phyloP scores from a whole-genome alignment of 1,140 invertebrate species.

The Asbolus verrucosus region DNA sequence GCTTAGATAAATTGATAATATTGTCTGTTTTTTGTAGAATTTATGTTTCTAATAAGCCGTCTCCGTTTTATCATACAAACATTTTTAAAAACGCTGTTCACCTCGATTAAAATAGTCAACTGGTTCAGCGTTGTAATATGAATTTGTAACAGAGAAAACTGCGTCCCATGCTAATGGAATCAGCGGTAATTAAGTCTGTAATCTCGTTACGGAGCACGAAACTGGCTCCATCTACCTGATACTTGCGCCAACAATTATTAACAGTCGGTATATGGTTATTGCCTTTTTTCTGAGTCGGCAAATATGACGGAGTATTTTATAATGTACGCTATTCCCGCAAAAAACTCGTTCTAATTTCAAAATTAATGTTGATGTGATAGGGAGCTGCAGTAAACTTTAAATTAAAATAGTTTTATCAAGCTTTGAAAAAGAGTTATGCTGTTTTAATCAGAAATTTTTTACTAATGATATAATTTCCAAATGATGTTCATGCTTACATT shows the following conservation, averaged over 20 bases:
- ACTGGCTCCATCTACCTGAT: slow-evolving; percentile 32
- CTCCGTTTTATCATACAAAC: too few relatives aligned
- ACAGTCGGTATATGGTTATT: slow-evolving; percentile 20
- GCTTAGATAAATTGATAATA: slow-evolving; percentile 8
- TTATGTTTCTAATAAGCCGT: slow-evolving; percentile 27
- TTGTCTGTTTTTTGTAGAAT: not conserved
- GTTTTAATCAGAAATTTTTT: too few relatives aligned
- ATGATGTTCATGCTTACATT: too few relatives aligned
- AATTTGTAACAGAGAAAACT: slow-evolving; percentile 37
- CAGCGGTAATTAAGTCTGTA: slow-evolving; percentile 37
- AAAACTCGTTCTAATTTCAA: too few relatives aligned
- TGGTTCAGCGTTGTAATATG: slow-evolving; percentile 10
- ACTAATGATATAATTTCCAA: too few relatives aligned
- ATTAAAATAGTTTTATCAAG: too few relatives aligned
- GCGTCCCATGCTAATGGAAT: slow-evolving; percentile 38
- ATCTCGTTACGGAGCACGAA: slow-evolving; percentile 31
- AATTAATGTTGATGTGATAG: too few relatives aligned
- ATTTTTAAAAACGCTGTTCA: too few relatives aligned
- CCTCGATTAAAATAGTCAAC: slow-evolving; percentile 15
- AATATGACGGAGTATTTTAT: too few relatives aligned
- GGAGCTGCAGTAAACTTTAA: too few relatives aligned
- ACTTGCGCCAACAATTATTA: slow-evolving; percentile 35
- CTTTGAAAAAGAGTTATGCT: too few relatives aligned
- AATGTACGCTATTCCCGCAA: too few relatives aligned
- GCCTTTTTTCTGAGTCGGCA: not conserved